Evolutionary conservation across 1,140 invertebrate species (phyloP).

Genomic region (Globodera rostochiensis): DNA sequence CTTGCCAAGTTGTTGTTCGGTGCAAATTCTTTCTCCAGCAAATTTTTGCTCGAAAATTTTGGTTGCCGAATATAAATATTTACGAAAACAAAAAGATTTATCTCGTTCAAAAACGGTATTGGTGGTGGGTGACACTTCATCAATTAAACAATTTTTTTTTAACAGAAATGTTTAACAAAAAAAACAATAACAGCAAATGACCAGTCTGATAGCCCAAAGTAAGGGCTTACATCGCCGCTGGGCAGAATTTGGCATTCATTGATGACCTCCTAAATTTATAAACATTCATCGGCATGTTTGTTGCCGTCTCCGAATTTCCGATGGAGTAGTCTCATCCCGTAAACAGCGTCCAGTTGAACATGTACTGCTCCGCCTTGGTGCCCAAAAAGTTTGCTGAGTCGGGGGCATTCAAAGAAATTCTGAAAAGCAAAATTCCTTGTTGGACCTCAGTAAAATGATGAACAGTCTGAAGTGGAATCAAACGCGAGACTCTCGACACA

Average conservation of each 20-base stretch:
- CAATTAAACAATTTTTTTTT: not conserved
- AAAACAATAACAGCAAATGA: not conserved
- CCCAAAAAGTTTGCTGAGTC: constrained; percentile 83
- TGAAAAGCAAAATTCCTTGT: constrained; percentile 2
- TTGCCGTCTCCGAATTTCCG: constrained; percentile 62
- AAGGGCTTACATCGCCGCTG: constrained; percentile 5
- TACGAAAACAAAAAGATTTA: no score
- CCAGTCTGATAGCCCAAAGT: constrained; percentile 23
- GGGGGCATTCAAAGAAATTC: constrained; percentile 86
- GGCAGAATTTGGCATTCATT: constrained; percentile 40
- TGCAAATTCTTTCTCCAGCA: not conserved
- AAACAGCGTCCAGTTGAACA: constrained; percentile 91
- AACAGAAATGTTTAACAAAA: not conserved
- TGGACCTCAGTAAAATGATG: constrained; percentile 84
- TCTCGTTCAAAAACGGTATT: not conserved
- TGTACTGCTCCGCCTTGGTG: constrained; percentile 91
- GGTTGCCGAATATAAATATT: no score
- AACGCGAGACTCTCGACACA: no score
- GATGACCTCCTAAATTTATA: constrained; percentile 33
- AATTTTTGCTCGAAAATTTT: no score
- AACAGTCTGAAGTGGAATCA: constrained; percentile 85
- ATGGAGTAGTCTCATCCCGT: constrained; percentile 92
- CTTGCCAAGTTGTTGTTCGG: not conserved
- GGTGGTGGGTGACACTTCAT: not conserved
- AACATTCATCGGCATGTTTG: constrained; percentile 36